Evolutionary conservation across 2,113 vertebrate genomes (phyloP).

Genomic region (Synodontis membranacea): DNA sequence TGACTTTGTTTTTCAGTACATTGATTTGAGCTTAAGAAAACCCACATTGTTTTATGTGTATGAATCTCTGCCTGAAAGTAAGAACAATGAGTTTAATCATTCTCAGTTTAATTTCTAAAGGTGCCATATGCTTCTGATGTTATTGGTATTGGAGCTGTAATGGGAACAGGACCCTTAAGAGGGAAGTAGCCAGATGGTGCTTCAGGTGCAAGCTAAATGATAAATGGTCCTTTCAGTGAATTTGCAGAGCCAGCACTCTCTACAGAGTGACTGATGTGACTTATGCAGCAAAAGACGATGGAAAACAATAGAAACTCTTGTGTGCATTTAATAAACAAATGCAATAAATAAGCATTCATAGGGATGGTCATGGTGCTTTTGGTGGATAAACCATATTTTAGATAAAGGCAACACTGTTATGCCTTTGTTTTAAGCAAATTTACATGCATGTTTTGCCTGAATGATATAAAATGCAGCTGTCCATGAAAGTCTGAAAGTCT

Average conservation of each 20-base stretch:
- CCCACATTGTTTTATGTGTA: background rate
- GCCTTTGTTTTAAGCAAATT: background rate
- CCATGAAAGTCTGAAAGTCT: background rate
- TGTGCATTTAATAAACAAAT: background rate
- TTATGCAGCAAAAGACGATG: background rate
- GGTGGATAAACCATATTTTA: background rate
- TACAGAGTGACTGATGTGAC: background rate
- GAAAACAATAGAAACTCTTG: background rate
- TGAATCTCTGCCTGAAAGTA: background rate
- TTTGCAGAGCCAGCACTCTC: background rate
- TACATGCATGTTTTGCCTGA: background rate
- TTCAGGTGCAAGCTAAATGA: constrained; percentile 31
- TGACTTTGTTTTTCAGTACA: background rate
- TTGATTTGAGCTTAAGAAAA: background rate
- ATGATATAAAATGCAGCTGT: background rate
- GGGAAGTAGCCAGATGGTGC: constrained; percentile 30
- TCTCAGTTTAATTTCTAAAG: constrained; percentile 21
- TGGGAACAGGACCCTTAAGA: constrained; percentile 6
- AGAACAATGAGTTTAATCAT: constrained; percentile 9
- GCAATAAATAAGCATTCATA: background rate
- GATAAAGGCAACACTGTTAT: background rate
- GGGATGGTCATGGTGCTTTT: background rate
- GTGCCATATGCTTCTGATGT: constrained; percentile 14
- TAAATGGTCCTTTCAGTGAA: background rate
- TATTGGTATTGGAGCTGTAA: constrained; percentile 1